A percentile compares a stretch with the other conserved stretches of the same genome.
phyloP scores from a whole-genome alignment of 2,888 invertebrate species.

The Caenorhabditis japonica region DNA sequence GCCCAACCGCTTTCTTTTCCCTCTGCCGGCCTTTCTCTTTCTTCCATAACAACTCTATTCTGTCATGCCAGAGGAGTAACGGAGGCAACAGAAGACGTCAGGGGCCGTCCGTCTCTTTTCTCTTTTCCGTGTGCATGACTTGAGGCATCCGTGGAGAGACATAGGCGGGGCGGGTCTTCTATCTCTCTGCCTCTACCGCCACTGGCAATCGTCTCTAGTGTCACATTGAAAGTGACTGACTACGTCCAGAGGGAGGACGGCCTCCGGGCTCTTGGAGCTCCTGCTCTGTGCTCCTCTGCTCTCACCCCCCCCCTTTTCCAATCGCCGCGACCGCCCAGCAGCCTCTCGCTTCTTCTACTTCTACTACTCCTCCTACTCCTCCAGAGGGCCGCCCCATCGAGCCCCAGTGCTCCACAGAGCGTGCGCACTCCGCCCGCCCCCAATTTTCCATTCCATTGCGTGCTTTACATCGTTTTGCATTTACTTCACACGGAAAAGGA shows the following conservation, averaged over 20 bases:
- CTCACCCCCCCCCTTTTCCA: slow-evolving; percentile 21
- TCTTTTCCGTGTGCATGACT: slow-evolving; percentile 39
- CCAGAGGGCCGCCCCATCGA: slow-evolving; percentile 17
- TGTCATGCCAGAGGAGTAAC: slow-evolving; percentile 25
- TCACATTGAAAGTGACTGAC: slow-evolving; percentile 49
- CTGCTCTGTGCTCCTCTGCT: slow-evolving; percentile 36
- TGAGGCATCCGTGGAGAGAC: slow-evolving; percentile 31
- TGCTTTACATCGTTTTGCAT: slow-evolving; percentile 51
- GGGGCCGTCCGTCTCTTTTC: slow-evolving; percentile 12
- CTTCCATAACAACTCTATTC: slow-evolving; percentile 45
- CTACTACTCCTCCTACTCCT: slow-evolving; percentile 6
- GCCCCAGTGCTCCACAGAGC: slow-evolving; percentile 39
- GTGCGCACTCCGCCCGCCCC: slow-evolving; percentile 44
- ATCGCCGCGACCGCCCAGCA: too few species aligned
- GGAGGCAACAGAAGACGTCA: slow-evolving; percentile 35
- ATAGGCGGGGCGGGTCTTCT: slow-evolving; percentile 27
- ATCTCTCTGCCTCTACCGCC: slow-evolving; percentile 11
- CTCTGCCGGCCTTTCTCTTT: slow-evolving; percentile 28
- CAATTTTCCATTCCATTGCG: slow-evolving; percentile 53
- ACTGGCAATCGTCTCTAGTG: slow-evolving; percentile 42
- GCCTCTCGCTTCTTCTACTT: slow-evolving; percentile 11
- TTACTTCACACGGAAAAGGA: slow-evolving; percentile 42
- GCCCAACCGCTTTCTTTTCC: slow-evolving; percentile 20
- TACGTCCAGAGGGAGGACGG: slow-evolving; percentile 44
- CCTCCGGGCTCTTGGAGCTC: slow-evolving; percentile 37